Conservation (phyloP, 2,113 vertebrate species). For the Catagonus wagneri region DNA sequence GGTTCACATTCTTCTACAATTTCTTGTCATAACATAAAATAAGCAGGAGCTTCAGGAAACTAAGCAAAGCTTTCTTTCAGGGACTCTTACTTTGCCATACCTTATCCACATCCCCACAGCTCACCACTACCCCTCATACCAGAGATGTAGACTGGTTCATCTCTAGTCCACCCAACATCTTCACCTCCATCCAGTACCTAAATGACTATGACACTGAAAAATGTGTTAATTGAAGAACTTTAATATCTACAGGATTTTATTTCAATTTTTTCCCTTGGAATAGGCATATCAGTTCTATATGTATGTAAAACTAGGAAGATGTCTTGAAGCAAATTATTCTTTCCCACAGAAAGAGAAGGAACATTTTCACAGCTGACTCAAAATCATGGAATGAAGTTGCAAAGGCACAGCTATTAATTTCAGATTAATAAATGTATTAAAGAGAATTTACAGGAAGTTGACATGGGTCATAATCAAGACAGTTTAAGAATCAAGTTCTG, state of each 20-base stretch:
- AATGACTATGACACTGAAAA: background rate
- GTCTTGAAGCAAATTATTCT: background rate
- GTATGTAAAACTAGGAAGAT: background rate
- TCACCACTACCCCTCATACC: background rate
- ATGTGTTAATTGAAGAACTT: background rate
- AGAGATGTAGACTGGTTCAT: background rate
- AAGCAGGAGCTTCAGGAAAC: background rate
- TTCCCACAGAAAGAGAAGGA: background rate
- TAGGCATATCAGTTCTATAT: background rate
- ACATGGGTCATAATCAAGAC: background rate
- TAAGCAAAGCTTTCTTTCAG: background rate
- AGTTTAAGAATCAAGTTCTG: background rate
- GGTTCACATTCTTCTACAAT: background rate
- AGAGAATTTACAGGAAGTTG: constrained; percentile 34
- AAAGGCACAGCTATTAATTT: background rate
- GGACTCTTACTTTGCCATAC: background rate
- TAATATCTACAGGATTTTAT: background rate
- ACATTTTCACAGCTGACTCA: constrained; percentile 1
- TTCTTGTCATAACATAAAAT: background rate
- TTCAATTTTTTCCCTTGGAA: background rate
- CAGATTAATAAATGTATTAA: constrained; percentile 42
- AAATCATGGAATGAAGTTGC: background rate
- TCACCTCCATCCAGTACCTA: background rate
- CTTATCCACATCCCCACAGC: too few relatives aligned
- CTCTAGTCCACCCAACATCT: background rate